Base-by-base conservation (phyloP, 2,113 vertebrate genomes). In the Ondatra zibethicus region DNA sequence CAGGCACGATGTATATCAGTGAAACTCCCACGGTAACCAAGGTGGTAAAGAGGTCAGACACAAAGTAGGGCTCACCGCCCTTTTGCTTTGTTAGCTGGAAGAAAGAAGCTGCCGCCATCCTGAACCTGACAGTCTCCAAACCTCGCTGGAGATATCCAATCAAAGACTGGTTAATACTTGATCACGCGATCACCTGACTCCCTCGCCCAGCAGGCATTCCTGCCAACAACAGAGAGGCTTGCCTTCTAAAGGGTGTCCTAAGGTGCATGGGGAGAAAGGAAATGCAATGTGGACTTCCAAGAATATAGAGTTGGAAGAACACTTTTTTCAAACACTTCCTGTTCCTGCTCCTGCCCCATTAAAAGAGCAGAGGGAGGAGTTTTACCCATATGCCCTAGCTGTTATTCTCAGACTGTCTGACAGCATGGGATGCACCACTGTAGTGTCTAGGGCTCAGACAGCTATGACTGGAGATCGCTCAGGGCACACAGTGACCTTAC, bases 131-230 rank as follows among this genome's bases (percentile, higher is more conserved):
- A 95, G 70, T 33, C 91, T 45, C 91, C 55, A 47, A 29, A 93
- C 47, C 75, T 63, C 73, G 13, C 45, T 42, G 8, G 68, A 65
- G 92, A 94, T 95, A 95, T 11, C 45, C 88, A 84, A 85, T 92
- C 84, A 63, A 52, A 27, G 0, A 45, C 73, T 0, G 52, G 88
- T 50, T 82, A 82, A 42, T 27, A 29, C 42, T 84, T 31, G 10
- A 80, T 31, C n/a, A 1, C n/a, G 45, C 1, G 36, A 73, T 33
- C 36, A 1, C 31, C 61, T 31, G 21, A 81, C 70, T 8, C 73
- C 90, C 92, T 5, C 29, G 61, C 33, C 58, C 73, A 23, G 36
- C 16, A 25, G 45, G 47, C 89, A 39, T 61, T 55, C 70, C 66
- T 10, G n/a, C 87, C 58, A 73, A 36, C 63, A 23, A 81, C 91